These are phyloP conservation scores for Rhynchopsitta pachyrhyncha DNA, from an alignment of 2,113 vertebrate species.

Conservation along the genomic window DNA sequence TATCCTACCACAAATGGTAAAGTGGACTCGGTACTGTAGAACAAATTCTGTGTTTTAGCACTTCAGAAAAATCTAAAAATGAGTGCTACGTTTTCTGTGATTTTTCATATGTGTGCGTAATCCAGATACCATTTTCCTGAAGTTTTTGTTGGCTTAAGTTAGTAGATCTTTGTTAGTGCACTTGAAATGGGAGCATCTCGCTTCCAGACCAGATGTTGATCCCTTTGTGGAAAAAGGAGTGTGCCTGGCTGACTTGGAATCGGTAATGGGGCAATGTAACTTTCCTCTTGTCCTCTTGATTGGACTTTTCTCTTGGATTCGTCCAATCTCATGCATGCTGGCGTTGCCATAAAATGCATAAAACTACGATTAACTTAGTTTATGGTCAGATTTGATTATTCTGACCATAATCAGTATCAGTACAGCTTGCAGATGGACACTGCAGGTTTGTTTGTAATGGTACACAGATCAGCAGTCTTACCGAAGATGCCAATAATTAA, in stretches of 20 bases:
- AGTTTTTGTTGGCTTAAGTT: not conserved
- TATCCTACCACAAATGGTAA: not conserved
- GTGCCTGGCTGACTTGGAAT: not conserved
- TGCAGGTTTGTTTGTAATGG: not conserved
- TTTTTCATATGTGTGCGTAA: not conserved
- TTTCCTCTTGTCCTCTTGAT: not conserved
- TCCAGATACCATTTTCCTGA: constrained; percentile 15
- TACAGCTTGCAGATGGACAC: not conserved
- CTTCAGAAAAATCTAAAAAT: not conserved
- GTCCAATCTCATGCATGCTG: not conserved
- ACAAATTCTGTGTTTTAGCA: not conserved
- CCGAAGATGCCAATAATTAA: not conserved
- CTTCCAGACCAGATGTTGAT: not conserved
- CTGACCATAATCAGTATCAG: not conserved
- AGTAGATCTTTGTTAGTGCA: constrained; percentile 6
- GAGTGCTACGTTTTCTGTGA: not conserved
- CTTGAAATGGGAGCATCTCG: constrained; percentile 14
- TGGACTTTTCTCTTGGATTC: not conserved
- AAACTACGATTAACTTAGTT: not conserved
- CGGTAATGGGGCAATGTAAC: accelerated
- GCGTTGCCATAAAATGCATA: not conserved
- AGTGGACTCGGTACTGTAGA: not conserved
- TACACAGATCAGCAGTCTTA: not conserved
- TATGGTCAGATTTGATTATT: not conserved
- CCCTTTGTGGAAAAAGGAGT: not conserved